These are phyloP conservation scores for Aviceda subcristata DNA, from an alignment of 2,113 vertebrate species.

Conservation along the genomic window DNA sequence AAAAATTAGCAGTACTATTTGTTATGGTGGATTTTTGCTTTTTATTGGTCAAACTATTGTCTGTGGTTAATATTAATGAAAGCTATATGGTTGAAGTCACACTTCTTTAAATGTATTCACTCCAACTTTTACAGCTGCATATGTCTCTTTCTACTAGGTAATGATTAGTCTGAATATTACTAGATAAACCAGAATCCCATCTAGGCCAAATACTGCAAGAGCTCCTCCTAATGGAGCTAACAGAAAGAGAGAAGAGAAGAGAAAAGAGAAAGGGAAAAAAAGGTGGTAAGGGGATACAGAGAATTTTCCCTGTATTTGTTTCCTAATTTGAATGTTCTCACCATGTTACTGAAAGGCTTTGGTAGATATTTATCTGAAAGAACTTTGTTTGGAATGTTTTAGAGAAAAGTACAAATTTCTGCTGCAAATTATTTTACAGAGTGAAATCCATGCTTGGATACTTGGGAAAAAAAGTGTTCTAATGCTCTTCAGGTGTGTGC, in stretches of 20 bases:
- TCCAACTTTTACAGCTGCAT: background rate
- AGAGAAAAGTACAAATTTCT: background rate
- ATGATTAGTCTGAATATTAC: background rate
- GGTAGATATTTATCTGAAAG: background rate
- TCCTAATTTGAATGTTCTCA: background rate
- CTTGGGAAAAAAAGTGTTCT: background rate
- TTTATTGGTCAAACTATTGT: background rate
- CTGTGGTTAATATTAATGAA: background rate
- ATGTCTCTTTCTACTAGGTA: background rate
- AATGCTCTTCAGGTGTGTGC: background rate
- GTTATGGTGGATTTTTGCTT: background rate
- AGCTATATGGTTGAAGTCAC: background rate
- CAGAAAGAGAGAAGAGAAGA: background rate
- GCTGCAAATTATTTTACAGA: background rate
- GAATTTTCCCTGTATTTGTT: background rate
- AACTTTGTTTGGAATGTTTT: background rate
- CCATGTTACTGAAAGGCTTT: background rate
- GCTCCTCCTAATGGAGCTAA: slow-evolving; percentile 85
- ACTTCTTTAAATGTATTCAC: background rate
- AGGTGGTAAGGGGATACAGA: too few relatives aligned
- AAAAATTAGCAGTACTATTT: background rate
- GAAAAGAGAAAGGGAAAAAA: background rate
- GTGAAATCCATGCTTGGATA: background rate
- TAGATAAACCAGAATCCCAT: background rate
- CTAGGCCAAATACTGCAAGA: slow-evolving; percentile 78